Base-by-base conservation (phyloP, 1,140 invertebrate genomes). In the Radopholus similis region DNA sequence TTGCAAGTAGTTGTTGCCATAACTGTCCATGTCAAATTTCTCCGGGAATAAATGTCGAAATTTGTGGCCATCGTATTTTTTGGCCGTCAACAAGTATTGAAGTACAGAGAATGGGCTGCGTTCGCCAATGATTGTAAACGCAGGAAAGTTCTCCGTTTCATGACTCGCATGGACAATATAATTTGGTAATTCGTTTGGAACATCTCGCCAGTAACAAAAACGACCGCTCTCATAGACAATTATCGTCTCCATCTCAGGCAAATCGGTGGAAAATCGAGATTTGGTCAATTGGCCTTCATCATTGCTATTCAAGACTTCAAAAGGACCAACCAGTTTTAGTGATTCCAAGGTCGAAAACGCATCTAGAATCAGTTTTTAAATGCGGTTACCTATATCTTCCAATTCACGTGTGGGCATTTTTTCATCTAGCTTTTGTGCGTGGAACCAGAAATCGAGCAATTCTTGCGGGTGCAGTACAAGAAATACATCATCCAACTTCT, bases 211-310 rank as follows among this genome's bases (percentile, higher is more conserved):
- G 23, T 42, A 69, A 28, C 66, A 68, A 49, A 70, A 69, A 32
- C 51, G 67, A n/a, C 67, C 67, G 18, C 37, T 38, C 5, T 47
- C 4, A 23, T 71, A 51, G 28, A 69, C 58, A n/a, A 47, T 13
- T 15, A 69, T 26, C 26, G 67, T 69, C 42, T 69, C 64, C 67
- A 69, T 69, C 49, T 69, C 67, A 5, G 67, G 67, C 5, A 69
- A 57, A 62, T 69, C 67, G 2, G 49, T 70, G 0, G 66, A 35
- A 47, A 40, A 69, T 9, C 67, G 67, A 15, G 54, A 37, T 9
- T 8, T 28, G 34, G 40, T 26, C 44, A 69, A 42, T 38, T 72
- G 42, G 21, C 2, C 5, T 21, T 65, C 26, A 21, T 60, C 15
- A 2, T 47, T 55, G 28, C 21, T 30, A 23, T 58, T 62, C 34